Base-by-base conservation (phyloP, 2,113 vertebrate species). In the Elaphurus davidianus region DNA sequence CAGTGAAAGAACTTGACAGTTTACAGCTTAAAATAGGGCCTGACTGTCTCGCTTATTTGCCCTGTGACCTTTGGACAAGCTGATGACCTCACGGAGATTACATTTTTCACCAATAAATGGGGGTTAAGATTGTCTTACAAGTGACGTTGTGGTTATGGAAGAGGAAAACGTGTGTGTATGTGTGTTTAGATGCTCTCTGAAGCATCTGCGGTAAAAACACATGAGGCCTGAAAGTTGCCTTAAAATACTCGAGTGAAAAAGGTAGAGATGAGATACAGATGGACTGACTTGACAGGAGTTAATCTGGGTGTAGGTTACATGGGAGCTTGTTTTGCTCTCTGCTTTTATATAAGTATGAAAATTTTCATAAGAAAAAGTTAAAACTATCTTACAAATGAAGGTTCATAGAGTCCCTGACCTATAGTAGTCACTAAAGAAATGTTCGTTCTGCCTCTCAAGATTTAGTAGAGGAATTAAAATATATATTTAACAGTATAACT, bases 341-440 rank as follows among this genome's bases (percentile, higher is more conserved):
- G 54, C 43, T 95, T 89, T 96, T 57, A 88, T 40, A 7, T 90
- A 87, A 87, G n/a, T 82, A 89, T 62, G 28, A 90, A 94, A 67
- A 79, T 55, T 17, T 62, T 96, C 40, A 62, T 79, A 93, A 91
- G 57, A 91, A 64, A 86, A 92, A 54, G 7, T 83, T 91, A 33
- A 93, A 96, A 33, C 47, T 40, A 7, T 90, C 40, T 86, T 84
- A 86, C 11, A 81, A 27, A 19, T 89, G 1, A 28, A 95, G 47
- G 57, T 50, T 59, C 89, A 43, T 52, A 95, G 83, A 94, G 19
- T 87, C 64, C n/a, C n/a, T 52, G 62, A 87, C 23, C 50, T 30
- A 28, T 1, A 84, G 21, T 43, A 86, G 81, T 92, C 43, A 94
- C 33, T 78, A 28, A 50, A 60, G 60, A 92, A 84, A 76, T 89